Percentiles rank a stretch among this genome's conserved stretches.
phyloP scores from a whole-genome alignment of 2,797 vertebrate genomes.

The Platyrinchus mystaceus region DNA sequence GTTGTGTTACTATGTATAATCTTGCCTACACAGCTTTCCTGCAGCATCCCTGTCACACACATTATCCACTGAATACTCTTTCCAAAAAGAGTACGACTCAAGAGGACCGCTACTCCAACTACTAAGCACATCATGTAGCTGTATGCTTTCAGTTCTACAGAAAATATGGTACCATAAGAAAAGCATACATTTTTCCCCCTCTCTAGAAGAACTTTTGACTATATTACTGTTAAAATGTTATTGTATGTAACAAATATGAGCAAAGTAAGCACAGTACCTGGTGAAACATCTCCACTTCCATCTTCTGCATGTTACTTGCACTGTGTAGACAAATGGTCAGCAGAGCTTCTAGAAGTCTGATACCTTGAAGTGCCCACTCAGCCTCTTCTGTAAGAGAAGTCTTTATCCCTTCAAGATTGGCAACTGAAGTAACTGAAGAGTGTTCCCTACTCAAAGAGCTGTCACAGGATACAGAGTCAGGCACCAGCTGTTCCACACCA shows the following conservation, averaged over 20 bases:
- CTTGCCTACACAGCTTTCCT: background rate
- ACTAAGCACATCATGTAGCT: background rate
- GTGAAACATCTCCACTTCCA: constrained; percentile 80
- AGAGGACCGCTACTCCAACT: background rate
- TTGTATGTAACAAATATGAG: accelerated
- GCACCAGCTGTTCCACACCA: background rate
- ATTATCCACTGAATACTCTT: background rate
- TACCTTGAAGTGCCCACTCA: constrained; percentile 85
- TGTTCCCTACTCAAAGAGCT: background rate
- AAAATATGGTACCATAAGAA: background rate
- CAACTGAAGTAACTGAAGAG: background rate
- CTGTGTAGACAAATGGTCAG: constrained; percentile 93
- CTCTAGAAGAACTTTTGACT: background rate
- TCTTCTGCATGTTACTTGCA: constrained; percentile 79
- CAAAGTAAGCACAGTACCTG: constrained; percentile 78
- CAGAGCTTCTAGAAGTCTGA: constrained; percentile 92
- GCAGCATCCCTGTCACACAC: background rate
- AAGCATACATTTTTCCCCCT: background rate
- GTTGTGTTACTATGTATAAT: background rate
- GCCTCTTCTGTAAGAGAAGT: constrained; percentile 70
- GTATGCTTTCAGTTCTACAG: background rate
- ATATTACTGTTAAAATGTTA: background rate
- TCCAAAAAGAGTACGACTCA: background rate
- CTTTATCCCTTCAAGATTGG: background rate
- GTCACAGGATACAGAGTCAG: background rate